Evolutionary conservation across 2,113 vertebrate genomes (phyloP), one percentile per base, ranked within the genome.

Genomic region (Coreoperca whiteheadi): DNA sequence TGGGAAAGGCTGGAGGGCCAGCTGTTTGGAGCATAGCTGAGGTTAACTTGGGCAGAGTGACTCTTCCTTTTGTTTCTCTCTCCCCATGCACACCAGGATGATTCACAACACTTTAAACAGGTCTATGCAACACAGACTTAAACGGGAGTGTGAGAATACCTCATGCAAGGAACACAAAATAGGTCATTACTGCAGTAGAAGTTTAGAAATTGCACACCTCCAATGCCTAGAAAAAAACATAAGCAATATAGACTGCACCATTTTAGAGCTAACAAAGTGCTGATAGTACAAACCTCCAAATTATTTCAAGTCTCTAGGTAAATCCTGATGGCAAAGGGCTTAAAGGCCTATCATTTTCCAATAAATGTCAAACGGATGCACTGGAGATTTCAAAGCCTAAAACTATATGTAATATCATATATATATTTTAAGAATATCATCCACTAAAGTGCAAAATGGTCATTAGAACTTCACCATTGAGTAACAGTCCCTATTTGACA

Each of bases 11-110:
- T 48, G 66, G 46, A 83, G 51, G 76, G 72, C 83, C 90, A 90
- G 85, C 85, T 93, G 88, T 85, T 79, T 65, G 75, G 67, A 81
- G 75, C 85, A 72, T 56, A 81, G 77, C 79, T 87, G 84, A 83
- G 72, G 79, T 79, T 83, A 81, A 84, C 74, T 67, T 75, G 68
- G 56, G 56, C 32, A 53, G 60, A 56, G 73, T 41, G 72, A 60
- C 50, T 66, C 64, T 65, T 84, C 65, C 59, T 74, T 87, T 81
- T 84, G 81, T 82, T 68, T 84, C 70, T 75, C 70, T 75, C 84
- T 81, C 53, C 85, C 46, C 82, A 54, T 86, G 88, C 66, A 74
- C 81, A 85, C 69, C 30, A 61, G 74, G 68, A 70, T 74, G 79
- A 79, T 51, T 72, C 75, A 61, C 41, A 70, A 41, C 50, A 74